Conservation (phyloP, 53 echinoderm and acorn worm species). For the Luidia sarsii region DNA sequence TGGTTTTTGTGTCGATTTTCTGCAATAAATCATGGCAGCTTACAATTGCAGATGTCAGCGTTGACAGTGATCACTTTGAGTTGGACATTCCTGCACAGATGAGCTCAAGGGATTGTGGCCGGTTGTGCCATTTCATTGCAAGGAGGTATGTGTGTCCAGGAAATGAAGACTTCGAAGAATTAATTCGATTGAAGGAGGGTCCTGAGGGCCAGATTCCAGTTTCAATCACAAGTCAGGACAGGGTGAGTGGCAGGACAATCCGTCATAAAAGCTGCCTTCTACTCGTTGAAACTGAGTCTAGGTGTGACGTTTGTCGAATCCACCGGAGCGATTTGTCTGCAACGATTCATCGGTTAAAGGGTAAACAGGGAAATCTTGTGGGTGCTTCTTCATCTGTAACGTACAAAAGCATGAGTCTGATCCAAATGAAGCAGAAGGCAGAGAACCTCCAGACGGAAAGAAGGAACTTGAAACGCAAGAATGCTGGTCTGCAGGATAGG, state of each 20-base stretch:
- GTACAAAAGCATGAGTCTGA: too few relatives aligned
- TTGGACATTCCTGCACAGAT: slow-evolving; percentile 1
- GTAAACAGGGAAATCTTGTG: too few relatives aligned
- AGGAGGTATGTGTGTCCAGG: background rate
- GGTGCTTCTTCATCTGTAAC: too few relatives aligned
- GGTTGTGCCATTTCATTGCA: background rate
- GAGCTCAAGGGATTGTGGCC: background rate
- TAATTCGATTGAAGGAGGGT: background rate
- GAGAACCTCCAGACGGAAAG: too few relatives aligned
- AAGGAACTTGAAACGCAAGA: too few relatives aligned
- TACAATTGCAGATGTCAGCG: background rate
- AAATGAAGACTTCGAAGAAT: too few relatives aligned
- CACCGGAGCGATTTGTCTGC: background rate
- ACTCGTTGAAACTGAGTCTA: background rate
- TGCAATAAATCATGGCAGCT: background rate
- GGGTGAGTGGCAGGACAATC: background rate
- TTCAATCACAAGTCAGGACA: background rate
- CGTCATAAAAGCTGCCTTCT: background rate
- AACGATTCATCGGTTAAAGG: background rate
- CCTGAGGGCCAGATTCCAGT: background rate
- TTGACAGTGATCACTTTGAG: background rate
- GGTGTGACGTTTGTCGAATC: slow-evolving; percentile 2
- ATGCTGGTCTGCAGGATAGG: too few relatives aligned
- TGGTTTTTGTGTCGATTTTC: background rate
- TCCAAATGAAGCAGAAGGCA: too few relatives aligned